These are phyloP conservation scores for Rapana venosa DNA, from an alignment of 2,888 invertebrate genomes.

Conservation along the genomic window DNA sequence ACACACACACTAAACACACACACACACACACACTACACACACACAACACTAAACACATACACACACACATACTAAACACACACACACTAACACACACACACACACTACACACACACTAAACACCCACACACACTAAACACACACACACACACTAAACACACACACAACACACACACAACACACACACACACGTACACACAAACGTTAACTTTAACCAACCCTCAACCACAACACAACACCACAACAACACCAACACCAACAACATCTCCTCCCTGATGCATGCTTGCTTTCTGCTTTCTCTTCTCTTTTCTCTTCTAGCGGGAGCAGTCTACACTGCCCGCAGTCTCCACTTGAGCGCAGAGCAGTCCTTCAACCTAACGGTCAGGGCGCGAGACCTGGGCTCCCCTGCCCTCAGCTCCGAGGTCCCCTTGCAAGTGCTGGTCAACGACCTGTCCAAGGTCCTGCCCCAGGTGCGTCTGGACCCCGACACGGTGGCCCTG, in stretches of 20 bases:
- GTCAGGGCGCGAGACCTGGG: conserved; percentile 55
- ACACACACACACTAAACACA: neutral
- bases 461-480: conserved; percentile 67
- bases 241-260: too few species aligned
- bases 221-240: too few species aligned
- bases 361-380: conserved; percentile 47
- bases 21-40: neutral
- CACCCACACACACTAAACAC: neutral
- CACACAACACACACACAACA: neutral
- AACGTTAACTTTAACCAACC: too few species aligned
- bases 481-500: conserved; percentile 65
- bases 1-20: neutral
- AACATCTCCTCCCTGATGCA: too few species aligned
- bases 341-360: neutral
- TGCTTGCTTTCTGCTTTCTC: too few species aligned
- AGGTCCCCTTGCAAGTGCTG: conserved; percentile 60
- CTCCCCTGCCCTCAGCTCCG: conserved; percentile 34
- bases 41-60: neutral
- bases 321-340: conserved; percentile 40
- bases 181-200: too few species aligned
- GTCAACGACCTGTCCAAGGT: conserved; percentile 70
- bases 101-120: neutral
- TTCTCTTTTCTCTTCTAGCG: conserved; percentile 13
- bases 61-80: neutral
- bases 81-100: neutral